Conservation (phyloP, 2,113 vertebrate genomes). For the Ophthalmolycus amberensis region DNA sequence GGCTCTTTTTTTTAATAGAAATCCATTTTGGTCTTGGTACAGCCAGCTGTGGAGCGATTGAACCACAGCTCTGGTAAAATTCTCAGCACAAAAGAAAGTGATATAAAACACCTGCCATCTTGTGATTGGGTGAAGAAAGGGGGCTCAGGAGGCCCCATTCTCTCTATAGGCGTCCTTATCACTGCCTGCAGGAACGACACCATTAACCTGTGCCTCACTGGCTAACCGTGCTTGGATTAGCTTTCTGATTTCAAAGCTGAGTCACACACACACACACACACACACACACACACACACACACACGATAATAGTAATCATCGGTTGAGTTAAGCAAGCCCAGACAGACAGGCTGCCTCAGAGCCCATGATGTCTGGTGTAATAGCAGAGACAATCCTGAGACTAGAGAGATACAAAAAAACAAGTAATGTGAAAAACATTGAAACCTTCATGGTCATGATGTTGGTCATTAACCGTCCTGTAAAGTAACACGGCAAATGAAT, state of each 20-base stretch:
- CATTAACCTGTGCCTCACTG: slow-evolving; percentile 67
- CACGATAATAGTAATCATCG: not conserved
- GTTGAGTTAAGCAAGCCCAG: not conserved
- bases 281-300: not conserved
- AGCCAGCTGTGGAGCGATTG: slow-evolving; percentile 43
- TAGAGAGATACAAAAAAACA: slow-evolving; percentile 15
- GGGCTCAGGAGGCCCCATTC: slow-evolving; percentile 47
- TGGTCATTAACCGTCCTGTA: not conserved
- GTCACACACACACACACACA: not conserved
- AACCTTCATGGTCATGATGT: not conserved
- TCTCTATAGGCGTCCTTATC: slow-evolving; percentile 71
- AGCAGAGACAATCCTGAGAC: slow-evolving; percentile 29
- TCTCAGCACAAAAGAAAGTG: slow-evolving; percentile 66
- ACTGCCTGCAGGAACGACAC: slow-evolving; percentile 64
- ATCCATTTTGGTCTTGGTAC: slow-evolving; percentile 52
- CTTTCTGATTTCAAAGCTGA: slow-evolving; percentile 61
- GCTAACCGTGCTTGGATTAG: slow-evolving; percentile 64
- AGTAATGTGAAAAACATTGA: not conserved
- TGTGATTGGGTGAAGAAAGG: slow-evolving; percentile 67
- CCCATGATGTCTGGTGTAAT: not conserved
- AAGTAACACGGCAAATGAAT: not conserved
- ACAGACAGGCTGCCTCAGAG: not conserved
- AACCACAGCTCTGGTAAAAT: slow-evolving; percentile 52
- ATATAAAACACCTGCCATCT: slow-evolving; percentile 69
- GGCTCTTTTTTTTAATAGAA: slow-evolving; percentile 56